Conservation (phyloP, 2,888 invertebrate genomes). For the Phaonia tiefii region DNA sequence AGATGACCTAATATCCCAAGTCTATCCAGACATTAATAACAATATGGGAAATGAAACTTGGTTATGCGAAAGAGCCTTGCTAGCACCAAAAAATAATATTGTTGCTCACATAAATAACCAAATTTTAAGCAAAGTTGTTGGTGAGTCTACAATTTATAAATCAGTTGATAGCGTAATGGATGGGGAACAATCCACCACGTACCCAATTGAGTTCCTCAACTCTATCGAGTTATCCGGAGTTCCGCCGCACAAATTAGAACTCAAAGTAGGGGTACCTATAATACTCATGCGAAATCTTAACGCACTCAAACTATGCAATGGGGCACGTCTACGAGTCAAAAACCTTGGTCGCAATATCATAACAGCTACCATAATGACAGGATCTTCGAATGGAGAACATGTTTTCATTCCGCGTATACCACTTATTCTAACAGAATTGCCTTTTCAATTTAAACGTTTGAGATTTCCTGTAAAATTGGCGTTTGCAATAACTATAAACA, state of each 20-base stretch:
- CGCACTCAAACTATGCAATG: slow-evolving; percentile 48
- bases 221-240: slow-evolving; percentile 36
- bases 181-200: slow-evolving; percentile 10
- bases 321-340: slow-evolving; percentile 24
- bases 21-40: slow-evolving; percentile 26
- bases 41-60: slow-evolving; percentile 25
- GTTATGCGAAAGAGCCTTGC: slow-evolving; percentile 43
- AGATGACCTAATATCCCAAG: background rate
- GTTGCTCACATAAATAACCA: background rate
- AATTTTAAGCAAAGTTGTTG: background rate
- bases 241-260: slow-evolving; percentile 37
- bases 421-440: slow-evolving; percentile 33
- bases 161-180: slow-evolving; percentile 40
- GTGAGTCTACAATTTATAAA: background rate
- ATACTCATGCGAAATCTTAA: slow-evolving; percentile 52
- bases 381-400: slow-evolving; percentile 46
- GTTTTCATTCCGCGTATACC: slow-evolving; percentile 52
- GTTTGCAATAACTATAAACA: too few relatives aligned
- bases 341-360: slow-evolving; percentile 48
- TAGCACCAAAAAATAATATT: slow-evolving; percentile 36
- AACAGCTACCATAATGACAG: slow-evolving; percentile 48
- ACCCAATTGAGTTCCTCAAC: slow-evolving; percentile 50
- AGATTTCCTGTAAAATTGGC: too few relatives aligned
- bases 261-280: slow-evolving; percentile 30
- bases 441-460: too few relatives aligned